Conservation (phyloP, 2,888 invertebrate species). For the Xestobium rufovillosum region DNA sequence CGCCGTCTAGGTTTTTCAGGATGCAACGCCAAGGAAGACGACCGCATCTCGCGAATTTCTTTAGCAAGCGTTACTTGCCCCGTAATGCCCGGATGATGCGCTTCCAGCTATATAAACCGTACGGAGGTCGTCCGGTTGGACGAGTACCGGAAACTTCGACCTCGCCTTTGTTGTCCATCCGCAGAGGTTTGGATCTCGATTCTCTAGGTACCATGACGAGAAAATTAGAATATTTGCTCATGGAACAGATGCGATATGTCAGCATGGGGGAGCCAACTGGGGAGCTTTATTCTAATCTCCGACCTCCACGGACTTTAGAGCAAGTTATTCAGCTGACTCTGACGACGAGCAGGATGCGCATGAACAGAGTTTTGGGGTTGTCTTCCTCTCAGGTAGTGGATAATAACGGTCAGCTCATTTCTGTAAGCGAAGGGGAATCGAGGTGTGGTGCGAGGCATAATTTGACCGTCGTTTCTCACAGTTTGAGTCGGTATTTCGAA, state of each 20-base stretch:
- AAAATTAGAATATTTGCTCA: conserved; percentile 28
- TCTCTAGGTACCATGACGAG: too few relatives aligned
- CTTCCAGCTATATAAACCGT: too few relatives aligned
- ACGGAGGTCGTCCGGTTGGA: too few relatives aligned
- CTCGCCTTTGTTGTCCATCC: too few relatives aligned
- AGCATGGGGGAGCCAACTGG: conserved; percentile 6
- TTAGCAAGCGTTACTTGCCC: conserved; percentile 29
- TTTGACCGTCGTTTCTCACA: conserved; percentile 43
- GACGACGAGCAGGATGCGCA: conserved; percentile 34
- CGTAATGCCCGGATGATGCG: conserved; percentile 24
- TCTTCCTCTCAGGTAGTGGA: too few relatives aligned
- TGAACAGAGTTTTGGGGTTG: conserved; percentile 35
- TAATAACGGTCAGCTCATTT: too few relatives aligned
- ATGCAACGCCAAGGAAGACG: conserved; percentile 33
- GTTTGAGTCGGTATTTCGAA: conserved; percentile 45
- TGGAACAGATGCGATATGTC: conserved; percentile 28
- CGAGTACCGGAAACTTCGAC: too few relatives aligned
- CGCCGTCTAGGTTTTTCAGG: conserved; percentile 32
- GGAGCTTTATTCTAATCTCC: conserved; percentile 6
- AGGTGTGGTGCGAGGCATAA: conserved; percentile 39
- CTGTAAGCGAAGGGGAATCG: conserved; percentile 35
- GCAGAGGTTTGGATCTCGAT: too few relatives aligned
- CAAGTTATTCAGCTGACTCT: conserved; percentile 34
- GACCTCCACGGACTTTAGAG: conserved; percentile 25
- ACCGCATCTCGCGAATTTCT: conserved; percentile 29